Evolutionary conservation across 2,888 invertebrate species (phyloP).

Genomic region (Ephialtes manifestator): DNA sequence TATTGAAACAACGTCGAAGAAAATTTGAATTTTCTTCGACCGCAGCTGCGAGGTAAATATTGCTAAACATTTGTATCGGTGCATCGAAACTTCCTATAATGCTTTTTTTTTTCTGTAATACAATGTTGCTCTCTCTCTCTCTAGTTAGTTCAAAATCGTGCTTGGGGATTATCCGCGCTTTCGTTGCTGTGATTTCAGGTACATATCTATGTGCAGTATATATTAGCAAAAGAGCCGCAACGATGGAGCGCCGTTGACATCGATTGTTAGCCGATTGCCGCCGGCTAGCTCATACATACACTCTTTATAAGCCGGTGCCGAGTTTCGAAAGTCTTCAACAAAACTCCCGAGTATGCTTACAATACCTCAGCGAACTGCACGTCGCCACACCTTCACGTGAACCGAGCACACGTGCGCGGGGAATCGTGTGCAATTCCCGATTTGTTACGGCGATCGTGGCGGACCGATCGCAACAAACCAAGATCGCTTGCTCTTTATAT

Average conservation of each 20-base stretch:
- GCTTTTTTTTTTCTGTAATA: no score
- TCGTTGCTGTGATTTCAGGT: not conserved
- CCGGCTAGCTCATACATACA: slow-evolving; percentile 23
- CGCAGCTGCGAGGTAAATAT: no score
- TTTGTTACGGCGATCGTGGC: slow-evolving; percentile 45
- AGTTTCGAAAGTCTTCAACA: slow-evolving; percentile 44
- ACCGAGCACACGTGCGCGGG: slow-evolving; percentile 46
- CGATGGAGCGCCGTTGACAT: slow-evolving; percentile 43
- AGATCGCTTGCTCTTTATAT: slow-evolving; percentile 10
- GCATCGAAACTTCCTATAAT: no score
- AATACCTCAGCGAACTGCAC: not conserved
- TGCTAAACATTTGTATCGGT: no score
- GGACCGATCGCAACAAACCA: not conserved
- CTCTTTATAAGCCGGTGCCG: not conserved
- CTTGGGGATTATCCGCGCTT: not conserved
- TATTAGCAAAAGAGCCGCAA: slow-evolving; percentile 16
- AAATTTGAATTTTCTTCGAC: no score
- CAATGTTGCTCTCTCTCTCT: no score
- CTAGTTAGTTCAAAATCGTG: no score
- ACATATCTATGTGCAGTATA: not conserved
- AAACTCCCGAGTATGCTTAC: slow-evolving; percentile 12
- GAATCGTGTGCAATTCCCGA: slow-evolving; percentile 63
- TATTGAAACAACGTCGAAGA: no score
- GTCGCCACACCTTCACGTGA: slow-evolving; percentile 59
- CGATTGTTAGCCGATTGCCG: slow-evolving; percentile 56